Conservation (phyloP, 2,888 invertebrate genomes). For the Drosophila meridionalis region DNA sequence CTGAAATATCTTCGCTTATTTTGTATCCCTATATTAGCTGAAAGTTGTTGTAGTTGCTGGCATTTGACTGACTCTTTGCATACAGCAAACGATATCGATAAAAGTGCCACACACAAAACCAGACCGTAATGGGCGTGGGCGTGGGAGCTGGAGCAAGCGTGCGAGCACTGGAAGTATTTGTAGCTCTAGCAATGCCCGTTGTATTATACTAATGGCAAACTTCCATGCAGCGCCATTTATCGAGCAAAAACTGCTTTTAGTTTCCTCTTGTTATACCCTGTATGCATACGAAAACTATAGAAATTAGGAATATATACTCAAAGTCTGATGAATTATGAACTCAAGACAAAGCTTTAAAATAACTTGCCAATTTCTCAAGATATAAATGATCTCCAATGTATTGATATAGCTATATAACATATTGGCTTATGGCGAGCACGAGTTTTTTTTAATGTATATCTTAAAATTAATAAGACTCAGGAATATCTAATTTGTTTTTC, state of each 20-base stretch:
- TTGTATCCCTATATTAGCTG: slow-evolving; percentile 62
- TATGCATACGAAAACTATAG: neutral
- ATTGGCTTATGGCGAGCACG: too few species aligned
- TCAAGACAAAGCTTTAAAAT: neutral
- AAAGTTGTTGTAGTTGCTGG: slow-evolving; percentile 31
- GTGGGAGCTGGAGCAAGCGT: neutral
- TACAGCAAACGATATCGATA: slow-evolving; percentile 51
- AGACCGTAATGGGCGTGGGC: neutral
- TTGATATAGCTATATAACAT: neutral
- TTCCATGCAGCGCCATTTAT: slow-evolving; percentile 1
- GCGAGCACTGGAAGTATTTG: slow-evolving; percentile 5
- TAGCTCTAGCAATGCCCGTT: neutral
- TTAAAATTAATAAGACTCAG: too few species aligned
- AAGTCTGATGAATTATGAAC: neutral
- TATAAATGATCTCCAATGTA: neutral
- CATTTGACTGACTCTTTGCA: slow-evolving; percentile 36
- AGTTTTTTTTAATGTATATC: too few species aligned
- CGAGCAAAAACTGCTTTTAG: neutral
- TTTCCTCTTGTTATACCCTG: neutral
- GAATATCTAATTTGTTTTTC: too few species aligned
- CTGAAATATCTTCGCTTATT: slow-evolving; percentile 39
- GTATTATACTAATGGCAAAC: slow-evolving; percentile 9
- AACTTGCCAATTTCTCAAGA: too few species aligned
- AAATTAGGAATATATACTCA: neutral
- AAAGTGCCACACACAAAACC: slow-evolving; percentile 23